A percentile compares a stretch with the other conserved stretches of the same genome.
phyloP scores from a whole-genome alignment of 1,140 invertebrate species.

The Oedothorax gibbosus region DNA sequence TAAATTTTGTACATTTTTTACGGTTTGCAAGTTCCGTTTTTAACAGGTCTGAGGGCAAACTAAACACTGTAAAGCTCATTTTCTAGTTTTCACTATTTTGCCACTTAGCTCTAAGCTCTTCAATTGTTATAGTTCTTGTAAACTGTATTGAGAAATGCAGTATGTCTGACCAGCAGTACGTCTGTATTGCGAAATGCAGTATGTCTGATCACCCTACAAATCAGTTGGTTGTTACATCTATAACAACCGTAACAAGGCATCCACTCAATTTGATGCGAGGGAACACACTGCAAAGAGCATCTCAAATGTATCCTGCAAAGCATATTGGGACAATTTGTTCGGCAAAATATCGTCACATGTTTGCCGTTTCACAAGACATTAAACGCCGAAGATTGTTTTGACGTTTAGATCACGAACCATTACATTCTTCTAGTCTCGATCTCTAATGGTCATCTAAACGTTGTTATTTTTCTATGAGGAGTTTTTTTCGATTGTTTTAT shows the following conservation, averaged over 20 bases:
- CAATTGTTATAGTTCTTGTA: too few species aligned
- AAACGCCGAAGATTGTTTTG: constrained; percentile 42
- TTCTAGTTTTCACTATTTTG: too few species aligned
- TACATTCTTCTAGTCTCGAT: constrained; percentile 22
- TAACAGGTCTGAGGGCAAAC: too few species aligned
- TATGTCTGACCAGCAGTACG: too few species aligned
- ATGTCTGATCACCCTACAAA: too few species aligned
- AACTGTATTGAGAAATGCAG: too few species aligned
- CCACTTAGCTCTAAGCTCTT: too few species aligned
- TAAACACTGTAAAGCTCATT: too few species aligned
- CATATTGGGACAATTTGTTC: constrained; percentile 23
- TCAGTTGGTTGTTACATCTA: too few species aligned
- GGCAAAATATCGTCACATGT: constrained; percentile 10
- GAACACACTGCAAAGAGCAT: neutral
- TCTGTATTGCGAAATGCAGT: too few species aligned
- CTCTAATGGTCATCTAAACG: constrained; percentile 38
- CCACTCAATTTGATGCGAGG: constrained; percentile 38
- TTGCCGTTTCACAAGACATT: constrained; percentile 34
- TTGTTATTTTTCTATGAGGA: constrained; percentile 6
- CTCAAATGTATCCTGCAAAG: constrained; percentile 21
- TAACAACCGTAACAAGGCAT: neutral
- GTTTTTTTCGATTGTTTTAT: constrained; percentile 5
- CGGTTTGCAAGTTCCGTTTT: too few species aligned
- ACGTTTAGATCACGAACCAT: constrained; percentile 7
- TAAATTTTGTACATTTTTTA: too few species aligned